Evolutionary conservation across 2,113 vertebrate genomes (phyloP), one percentile per base, ranked within the genome.

Genomic region (Clarias gariepinus): DNA sequence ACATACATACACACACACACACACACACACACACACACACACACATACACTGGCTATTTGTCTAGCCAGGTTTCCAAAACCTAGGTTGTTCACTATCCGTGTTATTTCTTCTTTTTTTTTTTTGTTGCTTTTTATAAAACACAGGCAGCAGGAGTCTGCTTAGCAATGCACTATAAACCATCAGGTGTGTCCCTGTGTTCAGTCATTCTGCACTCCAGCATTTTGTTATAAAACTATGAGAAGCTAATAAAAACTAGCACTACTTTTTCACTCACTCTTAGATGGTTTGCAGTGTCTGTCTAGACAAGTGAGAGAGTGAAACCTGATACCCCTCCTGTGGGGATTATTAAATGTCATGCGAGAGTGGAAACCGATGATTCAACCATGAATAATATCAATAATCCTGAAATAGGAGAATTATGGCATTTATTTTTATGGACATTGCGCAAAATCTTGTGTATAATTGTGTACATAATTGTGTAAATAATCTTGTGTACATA

Each of bases 101-200:
- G 2, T 74, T 21, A 53, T 64, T 85, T 82, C 16, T 82, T 60
- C 36, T 69, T 66, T 61, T 61, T 82, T 87, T 63, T 87, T 69
- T 36, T 36, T 36, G 33, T 77, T 77, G 47, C 28, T 0, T 52
- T 47, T 25, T 58, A 47, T 83, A 82, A 82, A 41, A 69, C 71
- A 61, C 28, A 36, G 84, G 86, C 68, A 78, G 82, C 66, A 82
- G 63, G 76, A 66, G 33, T 76, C 76, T 88, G 84, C 86, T 80
- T 74, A 41, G 74, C 74, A 87, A 52, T 86, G 86, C 81, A 55
- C 55, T 79, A 82, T 85, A 74, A 83, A 36, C 83, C 55, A 85
- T 23, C 68, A 61, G 76, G 61, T 58, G 55, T 80, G 57, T 58
- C 63, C 60, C 23, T 68, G 68, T 69, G 41, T 36, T 71, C 79